Conservation (phyloP, 2,797 vertebrate genomes). For the Sebastes cheni region DNA sequence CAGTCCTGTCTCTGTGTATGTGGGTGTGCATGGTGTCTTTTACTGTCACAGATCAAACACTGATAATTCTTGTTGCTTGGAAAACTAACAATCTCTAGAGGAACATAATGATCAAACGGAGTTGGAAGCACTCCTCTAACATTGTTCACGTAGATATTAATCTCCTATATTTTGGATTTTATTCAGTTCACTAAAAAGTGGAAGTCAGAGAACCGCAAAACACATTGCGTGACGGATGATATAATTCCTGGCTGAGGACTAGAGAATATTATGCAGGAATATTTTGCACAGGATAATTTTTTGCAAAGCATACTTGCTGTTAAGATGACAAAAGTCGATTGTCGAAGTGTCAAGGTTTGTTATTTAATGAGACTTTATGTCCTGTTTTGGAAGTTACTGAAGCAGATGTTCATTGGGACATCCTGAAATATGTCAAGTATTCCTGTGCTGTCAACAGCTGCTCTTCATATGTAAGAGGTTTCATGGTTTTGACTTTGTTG, state of each 20-base stretch:
- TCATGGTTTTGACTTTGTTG: no score
- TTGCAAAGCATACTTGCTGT: background rate
- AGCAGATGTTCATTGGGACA: constrained; percentile 39
- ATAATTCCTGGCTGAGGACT: background rate
- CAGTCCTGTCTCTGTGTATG: background rate
- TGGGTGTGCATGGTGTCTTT: background rate
- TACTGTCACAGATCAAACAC: background rate
- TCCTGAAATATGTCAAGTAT: constrained; percentile 50
- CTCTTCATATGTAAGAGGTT: background rate
- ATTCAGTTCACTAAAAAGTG: background rate
- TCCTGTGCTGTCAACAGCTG: constrained; percentile 35
- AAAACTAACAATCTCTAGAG: background rate
- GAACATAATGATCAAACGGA: background rate
- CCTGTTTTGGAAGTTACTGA: background rate
- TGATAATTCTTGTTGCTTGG: background rate
- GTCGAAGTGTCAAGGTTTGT: constrained; percentile 19
- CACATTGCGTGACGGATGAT: background rate
- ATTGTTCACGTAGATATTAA: background rate
- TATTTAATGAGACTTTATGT: constrained; percentile 22
- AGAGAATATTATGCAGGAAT: background rate
- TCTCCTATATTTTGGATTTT: background rate
- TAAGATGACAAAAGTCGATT: background rate
- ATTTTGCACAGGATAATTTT: background rate
- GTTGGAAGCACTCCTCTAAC: background rate
- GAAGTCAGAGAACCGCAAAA: background rate